Conservation (phyloP, 2,888 invertebrate species). For the Furcula furcula region DNA sequence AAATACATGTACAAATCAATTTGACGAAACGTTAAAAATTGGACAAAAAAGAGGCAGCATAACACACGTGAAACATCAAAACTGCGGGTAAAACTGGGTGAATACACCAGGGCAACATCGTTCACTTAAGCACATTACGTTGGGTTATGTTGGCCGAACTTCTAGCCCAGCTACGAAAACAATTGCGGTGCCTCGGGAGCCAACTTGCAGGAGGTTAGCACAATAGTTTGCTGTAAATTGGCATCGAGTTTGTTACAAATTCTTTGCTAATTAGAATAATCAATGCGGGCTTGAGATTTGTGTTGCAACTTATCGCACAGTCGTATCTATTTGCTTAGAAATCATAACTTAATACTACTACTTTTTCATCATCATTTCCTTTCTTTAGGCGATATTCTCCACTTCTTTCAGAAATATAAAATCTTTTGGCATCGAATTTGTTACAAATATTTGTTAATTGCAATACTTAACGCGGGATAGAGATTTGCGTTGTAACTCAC, state of each 20-base stretch:
- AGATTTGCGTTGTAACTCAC: no score
- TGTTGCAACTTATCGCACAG: not conserved
- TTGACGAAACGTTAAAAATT: not conserved
- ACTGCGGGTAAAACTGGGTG: conserved; percentile 56
- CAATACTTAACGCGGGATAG: no score
- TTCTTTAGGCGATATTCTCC: no score
- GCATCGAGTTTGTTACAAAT: conserved; percentile 48
- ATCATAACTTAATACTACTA: no score
- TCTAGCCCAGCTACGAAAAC: conserved; percentile 63
- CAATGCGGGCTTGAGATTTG: conserved; percentile 17
- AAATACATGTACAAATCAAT: not conserved
- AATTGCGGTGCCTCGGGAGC: conserved; percentile 65
- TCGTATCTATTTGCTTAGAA: no score
- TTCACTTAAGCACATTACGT: conserved; percentile 77
- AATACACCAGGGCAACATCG: conserved; percentile 75
- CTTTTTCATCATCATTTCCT: no score
- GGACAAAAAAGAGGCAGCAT: conserved; percentile 36
- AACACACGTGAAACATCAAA: conserved; percentile 49
- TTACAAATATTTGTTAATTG: no score
- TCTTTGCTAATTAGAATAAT: conserved; percentile 43
- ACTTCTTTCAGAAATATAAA: no score
- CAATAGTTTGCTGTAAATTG: conserved; percentile 57
- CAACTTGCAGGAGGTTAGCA: conserved; percentile 48
- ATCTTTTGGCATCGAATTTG: no score
- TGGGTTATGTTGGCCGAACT: conserved; percentile 57